phyloP scores from a whole-genome alignment of 2,797 vertebrate genomes.

The Hipposideros larvatus region DNA sequence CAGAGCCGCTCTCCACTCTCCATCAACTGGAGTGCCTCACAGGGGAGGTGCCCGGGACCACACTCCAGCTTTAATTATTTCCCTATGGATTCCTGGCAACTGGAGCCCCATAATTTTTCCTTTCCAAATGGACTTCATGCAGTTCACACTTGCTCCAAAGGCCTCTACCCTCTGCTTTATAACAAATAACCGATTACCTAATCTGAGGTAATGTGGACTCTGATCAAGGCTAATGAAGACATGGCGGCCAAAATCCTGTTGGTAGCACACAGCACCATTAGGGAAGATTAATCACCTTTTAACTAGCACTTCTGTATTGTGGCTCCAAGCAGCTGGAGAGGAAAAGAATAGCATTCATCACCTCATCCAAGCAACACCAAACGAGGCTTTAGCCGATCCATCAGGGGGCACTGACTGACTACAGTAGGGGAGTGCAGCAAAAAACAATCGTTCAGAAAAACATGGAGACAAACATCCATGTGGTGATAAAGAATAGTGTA shows the following conservation, averaged over 20 bases:
- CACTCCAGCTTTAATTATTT: constrained; percentile 54
- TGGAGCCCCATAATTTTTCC: constrained; percentile 54
- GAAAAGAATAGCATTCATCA: constrained; percentile 84
- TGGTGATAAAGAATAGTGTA: rapidly evolving
- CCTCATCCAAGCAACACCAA: constrained; percentile 80
- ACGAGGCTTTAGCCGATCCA: constrained; percentile 47
- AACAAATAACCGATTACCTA: constrained; percentile 86
- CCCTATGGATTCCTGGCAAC: constrained; percentile 77
- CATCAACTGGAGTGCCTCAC: neutral
- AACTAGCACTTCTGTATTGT: constrained; percentile 78
- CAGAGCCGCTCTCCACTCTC: neutral
- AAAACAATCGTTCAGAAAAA: neutral
- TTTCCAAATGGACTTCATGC: constrained; percentile 77
- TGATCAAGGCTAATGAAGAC: constrained; percentile 86
- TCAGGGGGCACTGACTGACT: neutral
- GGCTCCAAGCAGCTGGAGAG: constrained; percentile 79
- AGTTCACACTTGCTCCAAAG: constrained; percentile 79
- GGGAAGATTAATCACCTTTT: constrained; percentile 87
- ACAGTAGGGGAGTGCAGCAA: neutral
- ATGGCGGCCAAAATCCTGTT: constrained; percentile 78
- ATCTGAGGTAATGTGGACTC: constrained; percentile 84
- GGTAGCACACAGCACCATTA: constrained; percentile 79
- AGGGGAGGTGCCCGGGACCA: neutral
- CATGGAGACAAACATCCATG: neutral
- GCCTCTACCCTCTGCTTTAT: constrained; percentile 64